Conservation (phyloP, 1,140 invertebrate species). For the Capitella teleta region DNA sequence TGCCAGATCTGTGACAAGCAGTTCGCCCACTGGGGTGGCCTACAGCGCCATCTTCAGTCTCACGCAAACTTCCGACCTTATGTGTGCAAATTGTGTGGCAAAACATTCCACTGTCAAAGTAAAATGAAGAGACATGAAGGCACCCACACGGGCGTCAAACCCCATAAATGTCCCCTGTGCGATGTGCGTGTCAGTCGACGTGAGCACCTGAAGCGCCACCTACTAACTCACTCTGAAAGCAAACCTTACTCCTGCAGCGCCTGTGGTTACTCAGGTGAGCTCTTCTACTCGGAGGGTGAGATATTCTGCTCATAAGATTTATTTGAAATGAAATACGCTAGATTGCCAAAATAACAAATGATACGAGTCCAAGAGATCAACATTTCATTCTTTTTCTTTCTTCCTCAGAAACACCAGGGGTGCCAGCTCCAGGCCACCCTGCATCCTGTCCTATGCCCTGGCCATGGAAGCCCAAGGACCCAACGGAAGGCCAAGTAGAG, state of each 20-base stretch:
- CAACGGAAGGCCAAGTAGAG: no score
- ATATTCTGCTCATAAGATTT: no score
- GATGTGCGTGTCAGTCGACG: slow-evolving; percentile 2
- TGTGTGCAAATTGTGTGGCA: slow-evolving; percentile 7
- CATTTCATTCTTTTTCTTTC: no score
- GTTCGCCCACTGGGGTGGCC: slow-evolving; percentile 8
- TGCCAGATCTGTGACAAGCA: slow-evolving; percentile 10
- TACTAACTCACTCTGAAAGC: slow-evolving; percentile 10
- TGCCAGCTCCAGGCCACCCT: no score
- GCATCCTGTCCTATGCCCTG: no score
- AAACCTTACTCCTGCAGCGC: slow-evolving; percentile 9
- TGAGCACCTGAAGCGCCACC: slow-evolving; percentile 13
- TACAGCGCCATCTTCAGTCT: slow-evolving; percentile 12
- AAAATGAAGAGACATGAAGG: slow-evolving; percentile 11
- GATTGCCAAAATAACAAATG: no score
- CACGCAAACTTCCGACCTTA: slow-evolving; percentile 12
- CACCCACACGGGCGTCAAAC: slow-evolving; percentile 12
- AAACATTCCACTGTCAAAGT: slow-evolving; percentile 10
- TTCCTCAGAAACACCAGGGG: no score
- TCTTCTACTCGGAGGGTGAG: no score
- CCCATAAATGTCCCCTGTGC: slow-evolving; percentile 14
- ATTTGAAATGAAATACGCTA: no score
- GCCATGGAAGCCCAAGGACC: no score
- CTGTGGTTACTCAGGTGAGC: slow-evolving; percentile 9
- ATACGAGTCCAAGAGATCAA: no score